These are phyloP conservation scores for Caenorhabditis elegans DNA, from an alignment of 1,140 invertebrate species.

Conservation along the genomic window WBcel235 BX284602.5:6729001-6729500, in stretches of 20 bases:
- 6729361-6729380: constrained; percentile 23
- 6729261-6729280: background rate
- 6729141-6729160: too few species aligned
- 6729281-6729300: constrained; percentile 31
- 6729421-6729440: constrained; percentile 29
- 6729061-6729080: too few species aligned
- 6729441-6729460: constrained; percentile 22
- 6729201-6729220: too few species aligned
- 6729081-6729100: too few species aligned
- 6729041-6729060: too few species aligned
- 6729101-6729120: too few species aligned
- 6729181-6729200: too few species aligned
- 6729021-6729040: too few species aligned
- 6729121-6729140: too few species aligned
- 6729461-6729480: background rate
- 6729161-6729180: too few species aligned
- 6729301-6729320: constrained; percentile 3
- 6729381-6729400: background rate
- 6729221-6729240: too few species aligned
- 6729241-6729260: constrained; percentile 5
- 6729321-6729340: constrained; percentile 28
- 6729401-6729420: constrained; percentile 31
- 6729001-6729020: too few species aligned
- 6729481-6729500: background rate
- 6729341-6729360: constrained; percentile 31